A percentile compares a stretch with the other conserved stretches of the same genome.
Evolutionary conservation across 2,113 vertebrate genomes (phyloP).

Genomic region (Carassius carassius): DNA sequence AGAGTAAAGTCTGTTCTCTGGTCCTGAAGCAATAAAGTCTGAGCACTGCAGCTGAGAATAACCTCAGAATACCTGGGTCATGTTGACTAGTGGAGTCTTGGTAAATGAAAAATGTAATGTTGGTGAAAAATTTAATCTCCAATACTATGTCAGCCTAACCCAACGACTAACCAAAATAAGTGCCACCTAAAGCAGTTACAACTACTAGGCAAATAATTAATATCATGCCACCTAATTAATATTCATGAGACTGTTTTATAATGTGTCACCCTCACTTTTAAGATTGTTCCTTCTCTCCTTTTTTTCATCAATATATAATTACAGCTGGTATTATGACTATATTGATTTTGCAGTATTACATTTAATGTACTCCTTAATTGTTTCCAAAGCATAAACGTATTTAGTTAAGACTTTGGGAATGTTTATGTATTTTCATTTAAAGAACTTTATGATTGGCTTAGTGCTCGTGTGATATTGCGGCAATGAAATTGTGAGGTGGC

Average conservation of each 20-base stretch:
- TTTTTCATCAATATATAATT: neutral
- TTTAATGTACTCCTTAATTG: neutral
- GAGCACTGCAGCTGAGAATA: neutral
- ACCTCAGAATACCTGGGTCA: neutral
- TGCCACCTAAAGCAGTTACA: neutral
- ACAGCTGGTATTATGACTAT: neutral
- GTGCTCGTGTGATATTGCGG: neutral
- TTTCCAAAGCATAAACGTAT: neutral
- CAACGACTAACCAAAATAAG: neutral
- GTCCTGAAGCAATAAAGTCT: neutral
- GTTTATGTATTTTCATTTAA: neutral
- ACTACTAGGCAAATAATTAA: neutral
- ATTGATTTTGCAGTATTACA: constrained; percentile 1
- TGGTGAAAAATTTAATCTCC: no score
- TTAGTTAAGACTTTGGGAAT: neutral
- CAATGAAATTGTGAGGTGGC: no score
- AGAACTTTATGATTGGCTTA: neutral
- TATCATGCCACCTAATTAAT: neutral
- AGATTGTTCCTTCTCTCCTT: neutral
- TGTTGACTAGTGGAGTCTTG: neutral
- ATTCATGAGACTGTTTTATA: neutral
- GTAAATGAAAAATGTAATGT: neutral
- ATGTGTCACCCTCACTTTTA: neutral
- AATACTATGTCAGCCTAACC: no score
- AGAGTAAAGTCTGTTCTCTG: constrained; percentile 32